Evolutionary conservation across 2,113 vertebrate species (phyloP), one percentile per base, ranked within the genome.

Genomic region (Thomomys bottae): DNA sequence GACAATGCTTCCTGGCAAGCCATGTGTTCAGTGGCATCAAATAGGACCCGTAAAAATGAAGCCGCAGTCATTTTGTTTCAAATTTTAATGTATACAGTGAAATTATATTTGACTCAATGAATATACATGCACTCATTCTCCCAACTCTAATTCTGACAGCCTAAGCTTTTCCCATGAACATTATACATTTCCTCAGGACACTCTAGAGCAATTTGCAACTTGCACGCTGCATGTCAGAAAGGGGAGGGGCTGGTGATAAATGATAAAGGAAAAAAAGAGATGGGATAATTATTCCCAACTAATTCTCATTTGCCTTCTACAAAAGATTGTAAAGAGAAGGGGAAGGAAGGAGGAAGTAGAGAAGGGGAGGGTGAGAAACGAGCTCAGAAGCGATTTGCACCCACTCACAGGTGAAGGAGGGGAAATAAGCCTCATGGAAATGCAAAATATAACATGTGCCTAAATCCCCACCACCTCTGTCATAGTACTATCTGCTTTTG

Each of bases 251-350:
- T 64, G 68, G n/a, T 79, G 79, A 86, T 70, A 87, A 89, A 79
- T 11, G 23, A 36, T 82, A 38, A 54, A 71, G 40, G 45, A 61
- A 21, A 90, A 83, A 71, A 71, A 67, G 49, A 1, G 34, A 61
- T 5, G 45, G n/a, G 8, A 38, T 84, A 68, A 93, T 93, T 73
- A 72, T 72, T 76, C 61, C 26, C 23, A 12, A 59, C 24, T 54
- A 36, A 90, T 68, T 89, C 76, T 87, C 54, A 95, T 80, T 94
- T 57, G 77, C 40, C 71, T 84, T 63, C 63, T 75, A 72, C 59
- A 38, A 57, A 79, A 32, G 61, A 26, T 66, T 77, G 18, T 61
- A 73, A 91, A 89, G 59, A 49, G 64, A 79, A 81, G 64, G 6
- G 26, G 30, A 72, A 36, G 23, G 38, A 61, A 72, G 3, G 6